Evolutionary conservation across 1,140 invertebrate species (phyloP).

Genomic region (Planococcus citri): DNA sequence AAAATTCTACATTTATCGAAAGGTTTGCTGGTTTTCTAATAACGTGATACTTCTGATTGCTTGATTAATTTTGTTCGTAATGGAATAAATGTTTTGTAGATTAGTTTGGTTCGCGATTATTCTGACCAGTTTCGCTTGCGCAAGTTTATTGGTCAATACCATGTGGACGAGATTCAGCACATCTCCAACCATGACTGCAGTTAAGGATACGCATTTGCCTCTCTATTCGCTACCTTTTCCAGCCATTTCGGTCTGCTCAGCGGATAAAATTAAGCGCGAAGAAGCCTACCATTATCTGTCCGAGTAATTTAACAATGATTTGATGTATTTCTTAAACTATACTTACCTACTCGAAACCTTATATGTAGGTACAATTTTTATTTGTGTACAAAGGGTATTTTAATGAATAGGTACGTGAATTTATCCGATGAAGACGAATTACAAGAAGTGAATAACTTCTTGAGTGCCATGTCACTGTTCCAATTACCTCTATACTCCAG

Average conservation of each 20-base stretch:
- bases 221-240: constrained; percentile 30
- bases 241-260: constrained; percentile 30
- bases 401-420: constrained; percentile 21
- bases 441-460: constrained; percentile 24
- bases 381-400: not conserved
- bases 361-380: not conserved
- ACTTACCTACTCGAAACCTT: not conserved
- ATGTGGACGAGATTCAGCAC: constrained; percentile 27
- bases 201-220: constrained; percentile 30
- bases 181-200: constrained; percentile 28
- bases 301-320: constrained; percentile 21
- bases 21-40: constrained; percentile 23
- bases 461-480: constrained; percentile 27
- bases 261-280: constrained; percentile 28
- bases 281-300: constrained; percentile 28
- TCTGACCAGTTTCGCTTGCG: constrained; percentile 27
- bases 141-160: constrained; percentile 25
- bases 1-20: constrained; percentile 26
- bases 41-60: not conserved
- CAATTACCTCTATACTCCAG: constrained; percentile 28
- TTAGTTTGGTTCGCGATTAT: constrained; percentile 26
- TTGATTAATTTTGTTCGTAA: not conserved
- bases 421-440: not conserved
- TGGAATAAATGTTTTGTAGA: constrained; percentile 22
- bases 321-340: too few relatives aligned